phyloP scores from a whole-genome alignment of 2,113 vertebrate species.

The Gavialis gangeticus region DNA sequence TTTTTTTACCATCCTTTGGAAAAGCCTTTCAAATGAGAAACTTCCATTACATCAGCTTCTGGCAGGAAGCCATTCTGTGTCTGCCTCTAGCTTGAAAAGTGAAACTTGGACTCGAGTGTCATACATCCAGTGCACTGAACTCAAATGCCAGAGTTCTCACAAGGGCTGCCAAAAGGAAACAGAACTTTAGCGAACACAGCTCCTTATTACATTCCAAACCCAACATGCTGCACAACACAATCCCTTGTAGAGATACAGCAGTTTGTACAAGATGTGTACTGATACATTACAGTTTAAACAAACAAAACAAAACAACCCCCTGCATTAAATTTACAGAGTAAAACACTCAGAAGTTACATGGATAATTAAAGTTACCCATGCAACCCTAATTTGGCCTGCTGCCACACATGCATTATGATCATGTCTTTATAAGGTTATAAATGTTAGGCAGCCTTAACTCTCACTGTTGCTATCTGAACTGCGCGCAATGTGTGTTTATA shows the following conservation, averaged over 20 bases:
- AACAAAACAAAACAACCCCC: too few species aligned
- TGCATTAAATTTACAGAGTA: too few species aligned
- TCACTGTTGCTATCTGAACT: not conserved
- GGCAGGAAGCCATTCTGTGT: not conserved
- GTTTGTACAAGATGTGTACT: too few species aligned
- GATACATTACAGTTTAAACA: too few species aligned
- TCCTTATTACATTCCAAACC: not conserved
- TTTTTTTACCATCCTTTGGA: not conserved
- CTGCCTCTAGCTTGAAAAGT: not conserved
- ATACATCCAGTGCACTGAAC: not conserved
- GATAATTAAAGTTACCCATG: too few species aligned
- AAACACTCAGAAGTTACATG: too few species aligned
- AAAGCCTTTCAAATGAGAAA: not conserved
- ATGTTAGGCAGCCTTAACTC: not conserved
- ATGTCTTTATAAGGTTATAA: not conserved
- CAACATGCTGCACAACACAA: too few species aligned
- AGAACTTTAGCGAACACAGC: not conserved
- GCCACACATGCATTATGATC: not conserved
- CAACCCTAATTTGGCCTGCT: not conserved
- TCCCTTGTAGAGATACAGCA: too few species aligned
- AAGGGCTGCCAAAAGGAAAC: not conserved
- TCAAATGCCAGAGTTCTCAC: not conserved
- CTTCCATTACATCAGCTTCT: not conserved
- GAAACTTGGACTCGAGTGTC: not conserved
- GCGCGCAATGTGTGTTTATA: not conserved